phyloP scores from a whole-genome alignment of 2,113 vertebrate species.

The Cyanistes caeruleus region DNA sequence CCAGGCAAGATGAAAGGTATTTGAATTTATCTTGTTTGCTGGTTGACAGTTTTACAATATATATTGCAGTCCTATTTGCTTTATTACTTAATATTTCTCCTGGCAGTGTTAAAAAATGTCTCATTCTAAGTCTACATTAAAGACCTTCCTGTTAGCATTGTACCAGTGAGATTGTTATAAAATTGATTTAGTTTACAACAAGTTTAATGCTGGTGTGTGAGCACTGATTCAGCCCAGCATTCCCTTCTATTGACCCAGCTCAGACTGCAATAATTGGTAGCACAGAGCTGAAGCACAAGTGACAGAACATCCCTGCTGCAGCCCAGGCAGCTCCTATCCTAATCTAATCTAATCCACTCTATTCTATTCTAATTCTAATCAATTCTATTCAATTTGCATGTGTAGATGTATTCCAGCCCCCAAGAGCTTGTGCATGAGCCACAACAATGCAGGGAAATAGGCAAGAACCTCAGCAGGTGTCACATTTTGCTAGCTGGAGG shows the following conservation, averaged over 20 bases:
- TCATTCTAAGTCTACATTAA: neutral
- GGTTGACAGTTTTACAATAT: neutral
- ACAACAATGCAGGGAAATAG: neutral
- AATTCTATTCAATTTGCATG: neutral
- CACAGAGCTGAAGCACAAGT: neutral
- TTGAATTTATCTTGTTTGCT: neutral
- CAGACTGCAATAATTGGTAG: neutral
- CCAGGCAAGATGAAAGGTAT: neutral
- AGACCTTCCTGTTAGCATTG: neutral
- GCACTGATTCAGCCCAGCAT: neutral
- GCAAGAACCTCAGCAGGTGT: neutral
- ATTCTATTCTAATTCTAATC: neutral
- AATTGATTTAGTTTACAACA: neutral
- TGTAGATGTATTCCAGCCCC: rapidly evolving
- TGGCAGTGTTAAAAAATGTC: neutral
- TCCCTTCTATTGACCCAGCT: neutral
- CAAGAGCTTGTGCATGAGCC: neutral
- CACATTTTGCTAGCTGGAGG: neutral
- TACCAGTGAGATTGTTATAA: neutral
- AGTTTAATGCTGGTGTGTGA: neutral
- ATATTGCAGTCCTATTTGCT: conserved; percentile 1
- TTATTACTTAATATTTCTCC: conserved; percentile 22
- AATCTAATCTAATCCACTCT: neutral
- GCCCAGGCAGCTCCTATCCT: neutral
- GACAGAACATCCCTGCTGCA: neutral